phyloP scores from a whole-genome alignment of 2,113 vertebrate species.

The Silurus asotus region DNA sequence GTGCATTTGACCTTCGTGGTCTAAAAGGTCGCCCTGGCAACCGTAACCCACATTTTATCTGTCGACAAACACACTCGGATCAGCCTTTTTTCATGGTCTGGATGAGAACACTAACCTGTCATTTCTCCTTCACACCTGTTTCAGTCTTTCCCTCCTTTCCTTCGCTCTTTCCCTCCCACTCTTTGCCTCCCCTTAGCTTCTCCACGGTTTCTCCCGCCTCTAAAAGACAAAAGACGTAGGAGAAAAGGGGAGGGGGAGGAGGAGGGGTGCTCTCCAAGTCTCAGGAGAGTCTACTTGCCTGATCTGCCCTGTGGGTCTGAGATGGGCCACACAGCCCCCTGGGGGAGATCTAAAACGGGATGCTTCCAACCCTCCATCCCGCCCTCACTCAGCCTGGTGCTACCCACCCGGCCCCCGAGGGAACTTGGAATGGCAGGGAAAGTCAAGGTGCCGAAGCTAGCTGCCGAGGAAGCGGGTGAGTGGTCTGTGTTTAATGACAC shows the following conservation, averaged over 20 bases:
- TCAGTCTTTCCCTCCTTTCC: constrained; percentile 47
- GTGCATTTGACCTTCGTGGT: neutral
- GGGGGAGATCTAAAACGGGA: constrained; percentile 51
- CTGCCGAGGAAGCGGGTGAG: constrained; percentile 52
- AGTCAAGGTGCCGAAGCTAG: constrained; percentile 46
- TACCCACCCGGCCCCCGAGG: constrained; percentile 45
- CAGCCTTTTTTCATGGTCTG: constrained; percentile 23
- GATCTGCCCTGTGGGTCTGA: constrained; percentile 57
- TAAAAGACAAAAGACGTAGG: constrained; percentile 62
- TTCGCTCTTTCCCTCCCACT: constrained; percentile 35
- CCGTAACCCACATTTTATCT: neutral
- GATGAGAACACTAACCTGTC: constrained; percentile 38
- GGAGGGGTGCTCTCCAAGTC: constrained; percentile 41
- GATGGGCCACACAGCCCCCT: constrained; percentile 44
- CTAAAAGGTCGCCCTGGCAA: neutral
- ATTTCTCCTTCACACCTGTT: constrained; percentile 48
- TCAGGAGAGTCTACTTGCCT: constrained; percentile 54
- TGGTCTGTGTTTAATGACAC: constrained; percentile 72
- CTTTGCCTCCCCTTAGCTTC: constrained; percentile 45
- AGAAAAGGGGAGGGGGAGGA: constrained; percentile 47
- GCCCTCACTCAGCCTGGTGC: constrained; percentile 50
- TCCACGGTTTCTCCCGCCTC: constrained; percentile 49
- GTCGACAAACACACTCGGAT: neutral
- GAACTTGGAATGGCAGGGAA: constrained; percentile 59
- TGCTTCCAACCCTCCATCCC: constrained; percentile 52